Conservation (phyloP, 2,888 invertebrate genomes). For the Conus canariensis region DNA sequence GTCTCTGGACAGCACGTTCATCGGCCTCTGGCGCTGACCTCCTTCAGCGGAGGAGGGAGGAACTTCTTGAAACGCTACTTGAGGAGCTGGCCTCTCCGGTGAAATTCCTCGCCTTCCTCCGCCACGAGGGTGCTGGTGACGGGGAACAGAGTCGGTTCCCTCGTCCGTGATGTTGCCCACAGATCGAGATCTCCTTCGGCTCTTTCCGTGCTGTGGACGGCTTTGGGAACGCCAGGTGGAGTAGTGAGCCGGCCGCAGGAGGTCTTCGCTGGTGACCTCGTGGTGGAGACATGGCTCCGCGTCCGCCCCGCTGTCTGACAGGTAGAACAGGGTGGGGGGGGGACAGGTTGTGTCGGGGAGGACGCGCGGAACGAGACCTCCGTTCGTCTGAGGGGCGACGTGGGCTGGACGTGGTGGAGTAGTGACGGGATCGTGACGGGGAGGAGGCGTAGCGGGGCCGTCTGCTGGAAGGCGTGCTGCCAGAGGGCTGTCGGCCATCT, state of each 20-base stretch:
- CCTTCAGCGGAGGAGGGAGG: background rate
- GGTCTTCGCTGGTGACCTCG: background rate
- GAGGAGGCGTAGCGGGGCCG: background rate
- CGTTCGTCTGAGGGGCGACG: background rate
- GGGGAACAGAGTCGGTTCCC: too few relatives aligned
- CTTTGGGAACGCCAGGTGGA: background rate
- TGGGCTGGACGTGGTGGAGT: background rate
- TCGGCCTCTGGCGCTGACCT: background rate
- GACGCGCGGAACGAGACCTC: background rate
- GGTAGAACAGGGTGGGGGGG: constrained; percentile 12
- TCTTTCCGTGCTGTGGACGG: background rate
- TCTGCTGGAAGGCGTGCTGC: background rate
- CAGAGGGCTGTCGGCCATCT: background rate
- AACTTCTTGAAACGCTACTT: background rate
- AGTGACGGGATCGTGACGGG: background rate
- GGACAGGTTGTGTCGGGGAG: background rate
- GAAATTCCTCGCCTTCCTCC: background rate
- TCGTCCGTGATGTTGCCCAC: too few relatives aligned
- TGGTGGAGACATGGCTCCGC: too few relatives aligned
- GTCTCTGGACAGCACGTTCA: constrained; percentile 26
- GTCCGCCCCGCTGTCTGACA: background rate
- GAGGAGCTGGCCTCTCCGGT: background rate
- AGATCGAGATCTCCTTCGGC: background rate
- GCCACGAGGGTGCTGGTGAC: too few relatives aligned
- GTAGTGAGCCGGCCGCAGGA: background rate